Conservation (phyloP, 2,888 invertebrate genomes). For the Rhagium mordax region DNA sequence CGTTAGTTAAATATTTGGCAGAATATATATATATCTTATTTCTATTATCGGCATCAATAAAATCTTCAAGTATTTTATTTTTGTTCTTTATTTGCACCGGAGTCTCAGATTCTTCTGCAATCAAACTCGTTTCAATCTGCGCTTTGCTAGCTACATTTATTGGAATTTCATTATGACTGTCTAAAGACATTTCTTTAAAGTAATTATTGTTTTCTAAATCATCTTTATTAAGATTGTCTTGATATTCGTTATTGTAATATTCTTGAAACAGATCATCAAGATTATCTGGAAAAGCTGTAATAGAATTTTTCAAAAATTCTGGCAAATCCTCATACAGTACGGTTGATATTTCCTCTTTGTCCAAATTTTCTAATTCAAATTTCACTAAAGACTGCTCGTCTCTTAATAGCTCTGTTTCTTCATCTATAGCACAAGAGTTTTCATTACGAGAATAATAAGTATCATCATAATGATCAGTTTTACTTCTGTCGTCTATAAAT, state of each 20-base stretch:
- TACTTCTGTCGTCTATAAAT: conserved; percentile 23
- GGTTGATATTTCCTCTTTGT: neutral
- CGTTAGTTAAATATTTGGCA: conserved; percentile 30
- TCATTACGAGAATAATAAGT: neutral
- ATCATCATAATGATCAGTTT: neutral
- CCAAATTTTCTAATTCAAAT: neutral
- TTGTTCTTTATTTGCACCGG: neutral
- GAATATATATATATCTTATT: conserved; percentile 33
- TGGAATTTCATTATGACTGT: neutral
- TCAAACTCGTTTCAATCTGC: neutral
- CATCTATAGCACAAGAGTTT: neutral
- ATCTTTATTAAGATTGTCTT: neutral
- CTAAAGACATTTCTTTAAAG: neutral
- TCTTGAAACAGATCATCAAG: neutral
- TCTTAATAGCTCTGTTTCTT: neutral
- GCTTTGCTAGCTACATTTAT: neutral
- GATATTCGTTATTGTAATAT: neutral
- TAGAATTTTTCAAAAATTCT: conserved; percentile 32
- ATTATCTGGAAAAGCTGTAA: neutral
- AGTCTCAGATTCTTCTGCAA: neutral
- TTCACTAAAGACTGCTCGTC: neutral
- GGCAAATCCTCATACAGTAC: conserved; percentile 21
- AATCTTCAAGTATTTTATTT: neutral
- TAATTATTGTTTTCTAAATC: conserved; percentile 19
- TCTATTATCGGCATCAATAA: conserved; percentile 14